These are phyloP conservation scores for Periplaneta americana DNA, from an alignment of 1,140 invertebrate species.

Conservation along the genomic window DNA sequence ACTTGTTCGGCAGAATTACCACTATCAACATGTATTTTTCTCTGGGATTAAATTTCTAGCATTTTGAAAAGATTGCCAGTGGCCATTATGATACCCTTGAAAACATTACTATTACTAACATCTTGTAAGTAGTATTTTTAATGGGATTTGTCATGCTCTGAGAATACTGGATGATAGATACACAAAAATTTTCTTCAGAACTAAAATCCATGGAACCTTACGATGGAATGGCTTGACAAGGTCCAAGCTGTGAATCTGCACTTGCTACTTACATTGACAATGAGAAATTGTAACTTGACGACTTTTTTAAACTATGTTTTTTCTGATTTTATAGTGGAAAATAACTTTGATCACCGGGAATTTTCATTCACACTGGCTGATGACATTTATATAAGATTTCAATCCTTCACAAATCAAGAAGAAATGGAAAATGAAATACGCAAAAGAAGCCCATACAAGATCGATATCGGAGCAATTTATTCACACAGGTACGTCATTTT, in stretches of 20 bases:
- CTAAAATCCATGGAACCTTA: background rate
- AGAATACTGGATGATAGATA: no score
- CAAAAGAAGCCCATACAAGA: constrained; percentile 79
- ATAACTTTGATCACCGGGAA: constrained; percentile 77
- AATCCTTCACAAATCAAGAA: constrained; percentile 75
- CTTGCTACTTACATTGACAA: constrained; percentile 16
- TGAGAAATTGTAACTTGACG: no score
- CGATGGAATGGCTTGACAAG: background rate
- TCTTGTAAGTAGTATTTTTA: background rate
- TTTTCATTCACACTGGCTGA: constrained; percentile 93
- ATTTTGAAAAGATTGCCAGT: no score
- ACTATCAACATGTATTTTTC: no score
- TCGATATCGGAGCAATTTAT: constrained; percentile 96
- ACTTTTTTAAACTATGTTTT: constrained; percentile 22
- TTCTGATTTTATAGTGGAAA: constrained; percentile 50
- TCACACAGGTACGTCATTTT: constrained; percentile 58
- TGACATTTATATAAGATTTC: constrained; percentile 91
- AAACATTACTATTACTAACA: background rate
- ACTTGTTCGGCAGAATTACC: no score
- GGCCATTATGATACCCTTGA: background rate
- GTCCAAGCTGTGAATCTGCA: constrained; percentile 11
- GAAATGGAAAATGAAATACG: constrained; percentile 79
- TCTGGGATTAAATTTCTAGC: no score
- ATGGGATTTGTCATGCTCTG: no score
- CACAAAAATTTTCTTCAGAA: no score